Base-by-base conservation (phyloP, 2,113 vertebrate genomes). In the Pseudopodoces humilis region DNA sequence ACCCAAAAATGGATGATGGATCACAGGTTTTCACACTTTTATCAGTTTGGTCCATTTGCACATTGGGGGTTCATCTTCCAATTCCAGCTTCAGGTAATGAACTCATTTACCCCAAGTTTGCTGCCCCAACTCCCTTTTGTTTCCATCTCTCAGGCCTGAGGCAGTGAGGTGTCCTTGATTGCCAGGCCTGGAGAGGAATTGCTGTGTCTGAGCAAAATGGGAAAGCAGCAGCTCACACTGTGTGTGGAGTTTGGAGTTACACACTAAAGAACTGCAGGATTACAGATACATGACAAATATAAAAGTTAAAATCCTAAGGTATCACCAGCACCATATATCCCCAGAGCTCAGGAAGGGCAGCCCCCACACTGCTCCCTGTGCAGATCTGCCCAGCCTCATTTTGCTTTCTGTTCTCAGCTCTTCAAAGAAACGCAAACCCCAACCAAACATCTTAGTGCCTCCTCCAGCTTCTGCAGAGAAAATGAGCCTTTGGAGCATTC, bases 291-390 rank as follows among this genome's bases (percentile, higher is more conserved):
- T n/a, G 24, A 8, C 35, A 35, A 78, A n/a, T 43, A 52, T 1
- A 18, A 14, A 79, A 44, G 19, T 15, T 9, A 7, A n/a, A 79
- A 64, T 44, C 19, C 31, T 9, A 9, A 44, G 31, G 31, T 19
- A 18, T 22, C 37, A 28, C 2, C 41, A 55, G 55, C n/a, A 65
- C 43, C 17, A 3, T 0, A 3, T 0, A 0, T 13, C 20, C 25
- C 39, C n/a, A 44, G 27, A 35, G 44, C 50, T 44, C 50, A 35
- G 31, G 4, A 53, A 12, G 14, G 20, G 18, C 46, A 77, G 58
- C 28, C 50, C 39, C 27, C 1, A 0, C n/a, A 7, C 62, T 10
- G 22, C 6, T n/a, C 33, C 41, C 5, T 0, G 3, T 19, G 41
- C 41, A 58, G 43, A 10, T 25, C 55, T 55, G 27, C 39, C 16